These are phyloP conservation scores for Tetraodon nigroviridis DNA, from an alignment of 2,113 vertebrate genomes.

Conservation along the genomic window DNA sequence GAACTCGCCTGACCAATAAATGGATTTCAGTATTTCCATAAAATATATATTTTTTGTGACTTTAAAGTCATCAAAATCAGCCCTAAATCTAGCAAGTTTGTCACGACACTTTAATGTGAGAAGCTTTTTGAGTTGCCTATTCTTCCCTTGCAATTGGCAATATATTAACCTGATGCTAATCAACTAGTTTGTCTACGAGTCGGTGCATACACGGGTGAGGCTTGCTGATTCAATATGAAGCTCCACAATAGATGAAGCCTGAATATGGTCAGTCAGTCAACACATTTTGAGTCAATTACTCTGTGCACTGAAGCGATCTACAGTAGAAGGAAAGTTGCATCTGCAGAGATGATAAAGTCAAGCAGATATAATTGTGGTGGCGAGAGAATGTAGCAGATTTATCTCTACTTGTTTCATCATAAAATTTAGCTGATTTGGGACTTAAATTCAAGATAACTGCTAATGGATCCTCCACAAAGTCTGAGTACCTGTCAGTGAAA, in stretches of 20 bases:
- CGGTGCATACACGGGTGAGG: background rate
- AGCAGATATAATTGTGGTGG: conserved; percentile 35
- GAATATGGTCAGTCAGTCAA: conserved; percentile 17
- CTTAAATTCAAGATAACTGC: conserved; percentile 23
- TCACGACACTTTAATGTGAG: too few species aligned
- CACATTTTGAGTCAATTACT: conserved; percentile 36
- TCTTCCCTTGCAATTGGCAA: too few species aligned
- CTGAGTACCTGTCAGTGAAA: conserved; percentile 1
- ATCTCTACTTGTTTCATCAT: conserved; percentile 15
- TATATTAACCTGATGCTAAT: too few species aligned
- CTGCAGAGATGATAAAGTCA: conserved; percentile 22
- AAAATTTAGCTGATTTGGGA: conserved; percentile 28
- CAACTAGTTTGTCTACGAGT: background rate
- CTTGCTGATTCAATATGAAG: background rate
- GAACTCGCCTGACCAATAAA: too few species aligned
- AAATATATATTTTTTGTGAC: too few species aligned
- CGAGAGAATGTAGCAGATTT: conserved; percentile 14
- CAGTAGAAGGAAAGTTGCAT: conserved; percentile 15
- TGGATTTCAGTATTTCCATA: too few species aligned
- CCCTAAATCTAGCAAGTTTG: too few species aligned
- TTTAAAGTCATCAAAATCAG: too few species aligned
- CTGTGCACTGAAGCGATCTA: conserved; percentile 23
- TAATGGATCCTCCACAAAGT: conserved; percentile 18
- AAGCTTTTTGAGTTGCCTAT: too few species aligned
- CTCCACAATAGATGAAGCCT: conserved; percentile 11